Evolutionary conservation across 1,140 invertebrate genomes (phyloP).

Genomic region (Cryptotermes secundus): DNA sequence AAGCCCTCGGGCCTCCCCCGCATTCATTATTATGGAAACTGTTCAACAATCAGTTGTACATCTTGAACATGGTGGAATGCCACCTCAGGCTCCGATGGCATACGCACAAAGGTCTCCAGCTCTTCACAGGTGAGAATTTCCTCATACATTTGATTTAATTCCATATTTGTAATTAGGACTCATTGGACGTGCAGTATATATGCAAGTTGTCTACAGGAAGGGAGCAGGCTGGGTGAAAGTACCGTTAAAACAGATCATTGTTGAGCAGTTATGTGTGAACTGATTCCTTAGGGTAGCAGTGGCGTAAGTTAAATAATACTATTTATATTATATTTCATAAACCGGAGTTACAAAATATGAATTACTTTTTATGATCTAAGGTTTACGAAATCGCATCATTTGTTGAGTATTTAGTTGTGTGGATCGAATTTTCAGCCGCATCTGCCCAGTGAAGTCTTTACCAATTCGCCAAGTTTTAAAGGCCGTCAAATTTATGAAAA

Average conservation of each 20-base stretch:
- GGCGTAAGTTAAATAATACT: background rate
- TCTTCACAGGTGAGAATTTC: constrained; percentile 39
- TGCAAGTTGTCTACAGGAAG: too few species aligned
- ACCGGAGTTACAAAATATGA: background rate
- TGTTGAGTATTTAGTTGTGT: background rate
- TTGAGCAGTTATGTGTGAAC: background rate
- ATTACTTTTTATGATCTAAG: background rate
- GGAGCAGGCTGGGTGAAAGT: background rate
- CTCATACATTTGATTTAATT: background rate
- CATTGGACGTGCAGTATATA: background rate
- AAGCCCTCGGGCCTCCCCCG: constrained; percentile 24
- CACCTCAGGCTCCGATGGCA: constrained; percentile 42
- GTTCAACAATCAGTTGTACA: constrained; percentile 38
- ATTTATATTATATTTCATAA: background rate
- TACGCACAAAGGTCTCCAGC: constrained; percentile 38
- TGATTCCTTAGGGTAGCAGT: background rate
- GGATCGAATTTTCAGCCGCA: too few species aligned
- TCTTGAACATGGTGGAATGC: constrained; percentile 41
- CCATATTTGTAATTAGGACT: background rate
- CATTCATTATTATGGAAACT: constrained; percentile 30
- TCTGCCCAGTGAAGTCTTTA: too few species aligned
- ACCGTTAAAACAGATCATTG: background rate
- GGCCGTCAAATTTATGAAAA: background rate
- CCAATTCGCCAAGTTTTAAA: background rate
- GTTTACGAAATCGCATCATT: background rate